A percentile compares a stretch with the other conserved stretches of the same genome.
Conservation (phyloP, 2,888 invertebrate genomes). For the Anticlea derivata region DNA sequence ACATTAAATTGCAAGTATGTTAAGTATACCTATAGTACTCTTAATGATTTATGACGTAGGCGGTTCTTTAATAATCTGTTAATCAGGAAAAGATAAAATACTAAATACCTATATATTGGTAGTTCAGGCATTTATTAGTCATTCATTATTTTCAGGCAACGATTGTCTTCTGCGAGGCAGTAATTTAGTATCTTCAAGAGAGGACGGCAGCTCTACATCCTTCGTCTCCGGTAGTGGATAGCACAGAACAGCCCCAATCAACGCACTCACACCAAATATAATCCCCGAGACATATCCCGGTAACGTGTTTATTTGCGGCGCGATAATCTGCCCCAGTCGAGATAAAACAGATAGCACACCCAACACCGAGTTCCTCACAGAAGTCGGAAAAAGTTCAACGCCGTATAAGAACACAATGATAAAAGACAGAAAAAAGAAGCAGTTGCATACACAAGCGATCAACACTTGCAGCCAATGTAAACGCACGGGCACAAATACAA, state of each 20-base stretch:
- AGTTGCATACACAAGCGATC: slow-evolving; percentile 88
- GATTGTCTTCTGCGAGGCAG: slow-evolving; percentile 30
- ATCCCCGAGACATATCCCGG: slow-evolving; percentile 53
- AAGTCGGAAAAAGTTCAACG: slow-evolving; percentile 93
- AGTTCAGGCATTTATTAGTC: background rate
- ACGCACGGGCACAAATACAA: slow-evolving; percentile 48
- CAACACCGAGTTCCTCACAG: slow-evolving; percentile 91
- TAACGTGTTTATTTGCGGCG: slow-evolving; percentile 89
- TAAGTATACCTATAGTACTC: too few species aligned
- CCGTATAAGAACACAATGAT: slow-evolving; percentile 92
- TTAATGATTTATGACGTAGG: too few species aligned
- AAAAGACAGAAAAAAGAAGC: slow-evolving; percentile 91
- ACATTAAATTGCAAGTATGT: too few species aligned
- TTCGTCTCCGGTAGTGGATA: slow-evolving; percentile 86
- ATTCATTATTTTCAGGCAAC: slow-evolving; percentile 3
- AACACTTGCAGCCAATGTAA: slow-evolving; percentile 76
- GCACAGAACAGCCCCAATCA: slow-evolving; percentile 85
- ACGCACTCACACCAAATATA: slow-evolving; percentile 86
- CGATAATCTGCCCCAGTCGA: slow-evolving; percentile 90
- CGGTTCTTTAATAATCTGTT: too few species aligned
- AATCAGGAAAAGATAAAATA: too few species aligned
- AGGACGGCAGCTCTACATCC: slow-evolving; percentile 57
- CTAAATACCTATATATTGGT: too few species aligned
- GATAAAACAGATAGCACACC: slow-evolving; percentile 92
- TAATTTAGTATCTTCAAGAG: slow-evolving; percentile 55